phyloP scores from a whole-genome alignment of 2,113 vertebrate genomes.

The Glaucomys volans region DNA sequence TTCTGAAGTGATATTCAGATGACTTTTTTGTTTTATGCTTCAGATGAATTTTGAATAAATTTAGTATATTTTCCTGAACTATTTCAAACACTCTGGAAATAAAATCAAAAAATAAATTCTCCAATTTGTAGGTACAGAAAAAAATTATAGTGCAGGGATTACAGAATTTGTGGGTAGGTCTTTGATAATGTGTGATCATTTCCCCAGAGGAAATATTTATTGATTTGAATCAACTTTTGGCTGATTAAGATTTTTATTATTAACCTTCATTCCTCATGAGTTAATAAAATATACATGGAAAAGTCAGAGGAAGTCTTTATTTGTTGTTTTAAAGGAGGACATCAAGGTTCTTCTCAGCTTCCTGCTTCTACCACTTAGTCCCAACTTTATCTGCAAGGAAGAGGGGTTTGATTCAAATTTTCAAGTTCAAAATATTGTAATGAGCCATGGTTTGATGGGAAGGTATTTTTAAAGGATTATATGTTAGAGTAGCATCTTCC shows the following conservation, averaged over 20 bases:
- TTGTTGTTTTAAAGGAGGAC: neutral
- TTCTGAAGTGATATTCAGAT: neutral
- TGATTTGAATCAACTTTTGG: neutral
- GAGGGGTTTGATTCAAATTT: neutral
- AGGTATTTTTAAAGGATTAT: neutral
- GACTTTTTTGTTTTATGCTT: neutral
- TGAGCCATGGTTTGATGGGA: neutral
- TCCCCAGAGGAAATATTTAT: neutral
- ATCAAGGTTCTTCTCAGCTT: neutral
- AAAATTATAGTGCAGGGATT: neutral
- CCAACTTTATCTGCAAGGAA: neutral
- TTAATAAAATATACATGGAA: neutral
- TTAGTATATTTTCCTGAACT: neutral
- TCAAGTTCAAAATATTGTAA: neutral
- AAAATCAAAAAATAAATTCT: neutral
- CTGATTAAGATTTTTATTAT: neutral
- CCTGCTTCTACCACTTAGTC: neutral
- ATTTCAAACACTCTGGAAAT: neutral
- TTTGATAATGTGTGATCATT: neutral
- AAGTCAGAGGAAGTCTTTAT: neutral
- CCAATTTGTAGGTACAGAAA: neutral
- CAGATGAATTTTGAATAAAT: neutral
- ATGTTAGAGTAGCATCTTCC: neutral
- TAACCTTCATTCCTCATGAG: accelerated
- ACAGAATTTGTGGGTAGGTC: neutral